Conservation (phyloP, 2,888 invertebrate species). For the Timema cristinae region DNA sequence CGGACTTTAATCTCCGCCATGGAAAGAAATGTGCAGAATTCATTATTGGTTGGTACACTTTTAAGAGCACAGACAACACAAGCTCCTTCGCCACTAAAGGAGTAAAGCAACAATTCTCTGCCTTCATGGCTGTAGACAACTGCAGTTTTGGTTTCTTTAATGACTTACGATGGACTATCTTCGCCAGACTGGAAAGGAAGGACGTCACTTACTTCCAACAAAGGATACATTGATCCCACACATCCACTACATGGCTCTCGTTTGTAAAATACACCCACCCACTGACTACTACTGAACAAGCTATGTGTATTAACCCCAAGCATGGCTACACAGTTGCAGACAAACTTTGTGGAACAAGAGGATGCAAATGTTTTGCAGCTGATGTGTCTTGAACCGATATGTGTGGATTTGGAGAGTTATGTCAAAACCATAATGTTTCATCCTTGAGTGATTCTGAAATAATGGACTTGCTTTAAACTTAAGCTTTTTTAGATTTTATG, state of each 20-base stretch:
- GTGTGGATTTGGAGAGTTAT: too few species aligned
- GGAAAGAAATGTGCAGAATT: not conserved
- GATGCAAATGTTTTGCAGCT: too few species aligned
- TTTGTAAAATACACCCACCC: not conserved
- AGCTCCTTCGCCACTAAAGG: conserved; percentile 9
- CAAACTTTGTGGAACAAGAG: too few species aligned
- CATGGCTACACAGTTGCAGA: too few species aligned
- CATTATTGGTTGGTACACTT: conserved; percentile 1
- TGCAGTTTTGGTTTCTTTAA: not conserved
- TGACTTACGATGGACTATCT: too few species aligned
- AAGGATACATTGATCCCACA: not conserved
- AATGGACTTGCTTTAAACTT: too few species aligned
- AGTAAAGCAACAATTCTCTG: not conserved
- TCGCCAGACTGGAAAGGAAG: conserved; percentile 7
- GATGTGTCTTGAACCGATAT: too few species aligned
- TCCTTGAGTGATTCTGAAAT: too few species aligned
- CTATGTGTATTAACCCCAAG: too few species aligned
- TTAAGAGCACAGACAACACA: conserved; percentile 3
- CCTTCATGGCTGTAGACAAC: not conserved
- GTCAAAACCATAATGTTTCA: too few species aligned
- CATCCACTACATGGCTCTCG: not conserved
- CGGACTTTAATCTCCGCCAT: not conserved
- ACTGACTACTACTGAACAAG: not conserved
- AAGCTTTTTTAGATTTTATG: too few species aligned
- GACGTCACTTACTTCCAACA: not conserved